Conservation (phyloP, 2,888 invertebrate species). For the Beris chalybata region DNA sequence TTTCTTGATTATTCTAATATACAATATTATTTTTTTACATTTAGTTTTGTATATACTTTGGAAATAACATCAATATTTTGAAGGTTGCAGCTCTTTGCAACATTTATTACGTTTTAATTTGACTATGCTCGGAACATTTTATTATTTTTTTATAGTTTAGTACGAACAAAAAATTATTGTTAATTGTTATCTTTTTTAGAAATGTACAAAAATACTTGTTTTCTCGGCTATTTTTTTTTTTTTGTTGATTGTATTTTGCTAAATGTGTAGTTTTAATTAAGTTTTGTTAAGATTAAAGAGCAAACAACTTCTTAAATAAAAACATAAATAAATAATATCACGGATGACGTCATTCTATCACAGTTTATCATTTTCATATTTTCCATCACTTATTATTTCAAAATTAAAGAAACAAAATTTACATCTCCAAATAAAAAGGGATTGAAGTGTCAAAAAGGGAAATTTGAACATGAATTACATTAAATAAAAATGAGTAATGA, state of each 20-base stretch:
- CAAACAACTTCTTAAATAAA: not conserved
- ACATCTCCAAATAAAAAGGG: too few species aligned
- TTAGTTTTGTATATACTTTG: too few species aligned
- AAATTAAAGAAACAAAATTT: too few species aligned
- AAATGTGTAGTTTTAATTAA: conserved; percentile 21
- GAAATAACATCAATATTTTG: conserved; percentile 17
- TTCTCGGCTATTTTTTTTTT: conserved; percentile 3
- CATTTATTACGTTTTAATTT: too few species aligned
- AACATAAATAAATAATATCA: conserved; percentile 6
- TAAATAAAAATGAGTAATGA: too few species aligned
- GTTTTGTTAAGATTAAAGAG: conserved; percentile 9
- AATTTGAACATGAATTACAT: too few species aligned
- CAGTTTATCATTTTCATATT: conserved; percentile 17
- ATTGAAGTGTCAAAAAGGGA: too few species aligned
- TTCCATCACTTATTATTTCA: not conserved
- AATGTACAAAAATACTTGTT: conserved; percentile 24
- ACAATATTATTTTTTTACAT: too few species aligned
- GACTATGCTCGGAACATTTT: too few species aligned
- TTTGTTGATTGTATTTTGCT: not conserved
- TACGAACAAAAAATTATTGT: too few species aligned
- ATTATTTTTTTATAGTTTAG: too few species aligned
- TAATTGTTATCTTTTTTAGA: conserved; percentile 6
- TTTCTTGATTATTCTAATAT: too few species aligned
- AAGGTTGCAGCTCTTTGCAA: conserved; percentile 19
- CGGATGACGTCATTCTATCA: conserved; percentile 29